These are phyloP conservation scores for Phrynocephalus versicolor DNA, from an alignment of 2,113 vertebrate genomes.

Conservation along the genomic window DNA sequence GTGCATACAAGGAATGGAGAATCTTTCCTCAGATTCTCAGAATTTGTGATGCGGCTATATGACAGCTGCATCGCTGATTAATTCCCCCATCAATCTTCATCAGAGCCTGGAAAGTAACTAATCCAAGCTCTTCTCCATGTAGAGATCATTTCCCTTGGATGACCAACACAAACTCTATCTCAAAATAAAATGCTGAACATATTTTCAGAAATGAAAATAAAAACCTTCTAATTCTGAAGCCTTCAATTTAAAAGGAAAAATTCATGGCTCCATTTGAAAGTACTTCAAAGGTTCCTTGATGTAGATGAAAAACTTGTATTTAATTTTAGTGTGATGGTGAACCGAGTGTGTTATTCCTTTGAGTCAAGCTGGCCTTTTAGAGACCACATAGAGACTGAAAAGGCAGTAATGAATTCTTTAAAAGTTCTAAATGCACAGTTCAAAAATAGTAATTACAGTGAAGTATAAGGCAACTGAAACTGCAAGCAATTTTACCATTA, in stretches of 20 bases:
- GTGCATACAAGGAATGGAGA: too few species aligned
- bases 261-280: not conserved
- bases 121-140: not conserved
- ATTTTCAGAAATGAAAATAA: not conserved
- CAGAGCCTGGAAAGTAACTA: too few species aligned
- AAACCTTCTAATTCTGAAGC: not conserved
- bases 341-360: not conserved
- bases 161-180: not conserved
- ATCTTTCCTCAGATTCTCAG: too few species aligned
- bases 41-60: too few species aligned
- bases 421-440: not conserved
- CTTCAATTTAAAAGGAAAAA: slow-evolving; percentile 3
- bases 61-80: too few species aligned
- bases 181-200: not conserved
- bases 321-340: slow-evolving; percentile 39
- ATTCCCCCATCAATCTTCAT: too few species aligned
- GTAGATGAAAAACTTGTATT: not conserved
- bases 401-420: not conserved
- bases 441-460: not conserved
- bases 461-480: not conserved
- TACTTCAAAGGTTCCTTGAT: slow-evolving; percentile 11
- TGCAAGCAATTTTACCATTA: not conserved
- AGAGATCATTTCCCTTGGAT: not conserved
- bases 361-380: not conserved
- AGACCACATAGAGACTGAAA: slow-evolving; percentile 1